Percentiles rank a stretch among this genome's conserved stretches.
Conservation (phyloP, 2,113 vertebrate species). For the Mola mola region DNA sequence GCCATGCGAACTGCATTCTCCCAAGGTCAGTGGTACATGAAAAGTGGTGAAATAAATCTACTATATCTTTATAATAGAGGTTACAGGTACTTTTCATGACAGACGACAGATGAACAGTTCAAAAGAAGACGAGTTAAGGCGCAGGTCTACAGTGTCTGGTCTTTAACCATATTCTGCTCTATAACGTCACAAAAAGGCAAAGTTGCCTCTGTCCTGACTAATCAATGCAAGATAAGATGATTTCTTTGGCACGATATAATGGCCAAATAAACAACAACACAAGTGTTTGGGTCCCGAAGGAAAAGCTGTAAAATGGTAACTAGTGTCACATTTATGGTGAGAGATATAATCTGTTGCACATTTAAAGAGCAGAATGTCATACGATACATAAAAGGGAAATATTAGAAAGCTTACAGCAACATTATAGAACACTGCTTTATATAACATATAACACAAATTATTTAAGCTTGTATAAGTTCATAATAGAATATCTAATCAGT, state of each 20-base stretch:
- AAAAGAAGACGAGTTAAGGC: slow-evolving; percentile 58
- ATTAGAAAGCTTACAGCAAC: slow-evolving; percentile 1
- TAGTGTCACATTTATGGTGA: neutral
- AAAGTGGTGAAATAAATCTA: slow-evolving; percentile 37
- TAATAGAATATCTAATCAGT: neutral
- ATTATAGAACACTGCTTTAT: slow-evolving; percentile 15
- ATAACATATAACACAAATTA: slow-evolving; percentile 1
- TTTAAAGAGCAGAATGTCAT: slow-evolving; percentile 17
- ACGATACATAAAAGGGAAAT: slow-evolving; percentile 21
- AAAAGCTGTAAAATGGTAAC: slow-evolving; percentile 8
- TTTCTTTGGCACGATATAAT: slow-evolving; percentile 21
- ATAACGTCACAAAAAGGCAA: slow-evolving; percentile 20
- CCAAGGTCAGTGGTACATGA: slow-evolving; percentile 37
- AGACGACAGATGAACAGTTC: slow-evolving; percentile 32
- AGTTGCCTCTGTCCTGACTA: slow-evolving; percentile 15
- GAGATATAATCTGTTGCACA: slow-evolving; percentile 10
- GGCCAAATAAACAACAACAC: slow-evolving; percentile 16
- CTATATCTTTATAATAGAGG: slow-evolving; percentile 31
- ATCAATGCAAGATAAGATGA: neutral
- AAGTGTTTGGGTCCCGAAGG: slow-evolving; percentile 6
- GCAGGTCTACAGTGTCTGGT: slow-evolving; percentile 55
- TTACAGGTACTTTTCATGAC: slow-evolving; percentile 27
- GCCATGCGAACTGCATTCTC: slow-evolving; percentile 45
- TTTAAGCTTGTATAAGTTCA: slow-evolving; percentile 1
- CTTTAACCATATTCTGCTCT: slow-evolving; percentile 43